A percentile compares a stretch with the other conserved stretches of the same genome.
phyloP scores from a whole-genome alignment of 2,113 vertebrate genomes.

The Benitochromis conjunctus region DNA sequence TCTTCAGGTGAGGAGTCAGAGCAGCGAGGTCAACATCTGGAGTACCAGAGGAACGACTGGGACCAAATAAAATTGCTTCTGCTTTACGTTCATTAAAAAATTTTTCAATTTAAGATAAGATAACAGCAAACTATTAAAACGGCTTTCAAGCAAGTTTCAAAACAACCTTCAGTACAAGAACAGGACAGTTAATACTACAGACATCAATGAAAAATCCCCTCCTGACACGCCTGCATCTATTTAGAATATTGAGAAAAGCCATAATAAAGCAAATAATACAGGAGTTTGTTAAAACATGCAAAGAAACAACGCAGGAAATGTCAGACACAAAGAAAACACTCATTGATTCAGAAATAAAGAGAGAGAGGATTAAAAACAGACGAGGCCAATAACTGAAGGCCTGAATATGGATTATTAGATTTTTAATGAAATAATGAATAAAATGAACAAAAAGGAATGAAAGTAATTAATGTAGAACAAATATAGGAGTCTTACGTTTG shows the following conservation, averaged over 20 bases:
- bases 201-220: background rate
- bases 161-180: background rate
- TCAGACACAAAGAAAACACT: background rate
- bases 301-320: background rate
- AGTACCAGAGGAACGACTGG: background rate
- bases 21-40: background rate
- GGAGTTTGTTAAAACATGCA: background rate
- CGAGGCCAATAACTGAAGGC: fast-evolving
- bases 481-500: background rate
- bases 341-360: background rate
- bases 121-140: background rate
- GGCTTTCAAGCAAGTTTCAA: background rate
- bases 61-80: background rate
- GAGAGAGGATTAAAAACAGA: background rate
- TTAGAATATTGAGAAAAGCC: background rate
- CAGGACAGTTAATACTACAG: background rate
- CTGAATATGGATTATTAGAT: background rate
- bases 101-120: background rate
- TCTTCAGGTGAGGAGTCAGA: background rate
- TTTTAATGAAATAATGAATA: background rate
- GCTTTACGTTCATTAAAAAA: background rate
- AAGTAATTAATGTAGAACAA: background rate
- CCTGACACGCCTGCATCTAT: background rate
- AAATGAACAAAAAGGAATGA: background rate
- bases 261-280: background rate